A percentile compares a stretch with the other conserved stretches of the same genome.
Conservation (phyloP, 1,140 invertebrate species). For the Paraescarpia echinospica region DNA sequence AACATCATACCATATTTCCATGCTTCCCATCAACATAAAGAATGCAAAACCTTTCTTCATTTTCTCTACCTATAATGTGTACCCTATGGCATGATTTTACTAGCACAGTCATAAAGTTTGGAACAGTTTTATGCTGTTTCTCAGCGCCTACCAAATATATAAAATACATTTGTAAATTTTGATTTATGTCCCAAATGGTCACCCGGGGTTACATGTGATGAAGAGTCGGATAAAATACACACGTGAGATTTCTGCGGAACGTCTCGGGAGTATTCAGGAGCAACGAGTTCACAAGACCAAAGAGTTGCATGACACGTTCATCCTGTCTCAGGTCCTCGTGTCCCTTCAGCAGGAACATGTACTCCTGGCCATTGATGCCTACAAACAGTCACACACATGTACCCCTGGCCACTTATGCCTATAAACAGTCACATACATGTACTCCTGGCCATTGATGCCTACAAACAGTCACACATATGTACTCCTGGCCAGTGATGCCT, state of each 20-base stretch:
- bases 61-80: no score
- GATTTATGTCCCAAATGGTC: no score
- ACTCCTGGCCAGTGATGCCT: background rate
- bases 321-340: constrained; percentile 99
- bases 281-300: constrained; percentile 96
- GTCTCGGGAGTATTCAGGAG: constrained; percentile 93
- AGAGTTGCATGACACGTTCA: constrained; percentile 99
- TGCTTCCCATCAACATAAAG: no score
- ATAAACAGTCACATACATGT: background rate
- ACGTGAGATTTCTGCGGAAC: constrained; percentile 88
- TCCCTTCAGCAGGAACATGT: constrained; percentile 97
- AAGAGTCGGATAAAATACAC: constrained; percentile 34
- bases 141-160: background rate
- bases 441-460: background rate
- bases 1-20: no score
- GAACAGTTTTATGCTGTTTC: background rate
- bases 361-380: constrained; percentile 95
- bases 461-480: background rate
- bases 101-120: no score
- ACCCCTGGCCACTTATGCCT: background rate
- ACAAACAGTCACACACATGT: constrained; percentile 35
- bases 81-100: no score
- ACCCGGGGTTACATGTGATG: background rate
- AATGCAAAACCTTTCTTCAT: no score
- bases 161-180: background rate